Base-by-base conservation (phyloP, 2,797 vertebrate species). In the Heterohyrax brucei region DNA sequence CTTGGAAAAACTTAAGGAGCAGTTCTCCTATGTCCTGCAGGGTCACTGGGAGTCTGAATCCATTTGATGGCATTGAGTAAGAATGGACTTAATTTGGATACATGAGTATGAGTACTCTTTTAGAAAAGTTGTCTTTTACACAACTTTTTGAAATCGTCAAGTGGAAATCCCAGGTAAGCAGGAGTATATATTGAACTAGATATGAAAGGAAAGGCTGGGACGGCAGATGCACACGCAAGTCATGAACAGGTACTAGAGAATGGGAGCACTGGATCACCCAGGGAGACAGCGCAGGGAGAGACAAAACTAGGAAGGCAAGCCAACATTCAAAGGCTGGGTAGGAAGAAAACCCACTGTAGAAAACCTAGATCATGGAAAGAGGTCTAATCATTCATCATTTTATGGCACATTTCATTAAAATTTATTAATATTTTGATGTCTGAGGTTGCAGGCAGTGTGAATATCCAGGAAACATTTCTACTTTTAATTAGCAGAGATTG, bases 281-380 rank as follows among this genome's bases (percentile, higher is more conserved):
- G 48, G 44, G 80, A 85, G 12, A 75, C 4, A 66, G 3, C 64
- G 85, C 21, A 89, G n/a, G 59, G 33, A 72, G 46, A 87, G 48
- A 79, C 66, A 88, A 89, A 87, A 89, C 39, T n/a, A 64, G 16
- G 68, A 87, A 94, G 62, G 46, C 66, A 90, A 86, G 75, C 5
- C 21, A 78, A 59, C n/a, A 73, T 77, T 78, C 78, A 56, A 64
- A 82, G 46, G 86, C 70, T 92, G 21, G 44, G 21, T 81, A 87
- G 68, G 56, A 78, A 73, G 14, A 22, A 19, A 50, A 48, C 22
- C 59, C 16, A 83, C 56, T 82, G 46, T 59, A 79, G 56, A 50
- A 46, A 30, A 64, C 30, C 78, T 89, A 88, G 44, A 93, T 21
- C 48, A 87, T 50, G 76, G 56, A 88, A 59, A 79, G 78, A 18